These are phyloP conservation scores for Catocala fraxini DNA, from an alignment of 2,888 invertebrate genomes.

Conservation along the genomic window DNA sequence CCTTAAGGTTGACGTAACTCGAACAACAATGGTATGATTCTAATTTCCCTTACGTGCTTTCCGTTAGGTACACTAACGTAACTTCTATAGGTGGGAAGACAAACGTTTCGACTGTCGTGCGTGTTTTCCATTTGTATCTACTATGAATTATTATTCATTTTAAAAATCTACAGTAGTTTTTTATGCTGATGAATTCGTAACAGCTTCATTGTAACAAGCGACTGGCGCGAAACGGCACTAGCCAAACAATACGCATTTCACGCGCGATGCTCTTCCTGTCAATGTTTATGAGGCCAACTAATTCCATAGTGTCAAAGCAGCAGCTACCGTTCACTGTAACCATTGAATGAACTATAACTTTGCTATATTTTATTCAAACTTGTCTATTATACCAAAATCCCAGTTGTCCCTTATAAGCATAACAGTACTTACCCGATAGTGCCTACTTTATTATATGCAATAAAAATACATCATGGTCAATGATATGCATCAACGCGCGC, in stretches of 20 bases:
- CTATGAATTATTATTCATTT: slow-evolving; percentile 18
- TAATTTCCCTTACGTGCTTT: not conserved
- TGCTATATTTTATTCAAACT: too few species aligned
- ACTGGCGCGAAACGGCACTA: slow-evolving; percentile 72
- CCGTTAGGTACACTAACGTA: slow-evolving; percentile 11
- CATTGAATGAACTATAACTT: not conserved
- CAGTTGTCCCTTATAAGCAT: too few species aligned
- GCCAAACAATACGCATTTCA: slow-evolving; percentile 72
- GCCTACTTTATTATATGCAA: slow-evolving; percentile 9
- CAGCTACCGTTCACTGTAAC: slow-evolving; percentile 28
- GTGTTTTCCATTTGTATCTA: slow-evolving; percentile 1
- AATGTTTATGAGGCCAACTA: slow-evolving; percentile 70
- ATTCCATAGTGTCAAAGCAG: slow-evolving; percentile 64
- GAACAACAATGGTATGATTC: slow-evolving; percentile 8
- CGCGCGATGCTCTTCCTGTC: slow-evolving; percentile 76
- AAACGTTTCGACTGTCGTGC: too few species aligned
- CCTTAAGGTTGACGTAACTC: slow-evolving; percentile 14
- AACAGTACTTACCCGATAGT: not conserved
- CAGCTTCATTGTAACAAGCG: slow-evolving; percentile 65
- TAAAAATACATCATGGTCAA: slow-evolving; percentile 46
- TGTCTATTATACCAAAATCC: too few species aligned
- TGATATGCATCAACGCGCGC: slow-evolving; percentile 59
- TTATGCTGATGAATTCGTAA: slow-evolving; percentile 45
- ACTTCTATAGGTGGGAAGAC: not conserved
- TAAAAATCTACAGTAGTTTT: slow-evolving; percentile 29